Evolutionary conservation across 1,140 invertebrate species (phyloP), one percentile per base, ranked within the genome.

Genomic region (Diachasma alloeum): DNA sequence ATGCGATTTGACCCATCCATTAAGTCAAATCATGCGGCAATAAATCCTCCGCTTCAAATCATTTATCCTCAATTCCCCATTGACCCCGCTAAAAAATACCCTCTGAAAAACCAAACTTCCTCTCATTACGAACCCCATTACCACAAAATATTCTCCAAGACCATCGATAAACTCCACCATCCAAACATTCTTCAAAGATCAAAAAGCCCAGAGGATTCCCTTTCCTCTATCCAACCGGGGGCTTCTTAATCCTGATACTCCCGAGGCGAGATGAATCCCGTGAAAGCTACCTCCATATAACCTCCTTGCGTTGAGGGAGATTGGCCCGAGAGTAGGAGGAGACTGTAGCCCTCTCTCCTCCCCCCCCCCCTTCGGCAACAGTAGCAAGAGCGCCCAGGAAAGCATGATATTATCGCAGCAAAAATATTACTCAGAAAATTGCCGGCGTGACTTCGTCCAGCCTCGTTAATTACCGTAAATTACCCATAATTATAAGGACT

Each of bases 341-440:
- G 24, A 70, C 37, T 17, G 24, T 72, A 48, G 66, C 17, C 44
- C 42, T 71, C 26, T 9, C 9, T 46, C 26, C 8, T 3, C 39
- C 11, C 9, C 36, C 19, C 69, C 13, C 4, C 9, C 59, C 22
- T 31, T 3, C 31, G 31, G 66, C 13, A n/a, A 22, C 24, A 31
- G 59, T 9, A 63, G n/a, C 11, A 19, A 10, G 37, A 56, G 42
- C 39, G 31, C 48, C 19, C 59, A 59, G 84, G 85, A 83, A 86
- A 84, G 81, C 80, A 80, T 79, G 88, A 90, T 89, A 88, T 89
- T 90, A 89, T 89, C 88, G 79, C 79, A 66, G 83, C 76, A 88
- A 86, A 89, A 90, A 90, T 90, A 90, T 90, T 87, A 89, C 85
- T 88, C 83, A 88, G 88, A 90, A 90, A 89, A 90, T 90, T 89